These are phyloP conservation scores for Nomada ruficornis DNA, from an alignment of 2,888 invertebrate genomes.

Conservation along the genomic window DNA sequence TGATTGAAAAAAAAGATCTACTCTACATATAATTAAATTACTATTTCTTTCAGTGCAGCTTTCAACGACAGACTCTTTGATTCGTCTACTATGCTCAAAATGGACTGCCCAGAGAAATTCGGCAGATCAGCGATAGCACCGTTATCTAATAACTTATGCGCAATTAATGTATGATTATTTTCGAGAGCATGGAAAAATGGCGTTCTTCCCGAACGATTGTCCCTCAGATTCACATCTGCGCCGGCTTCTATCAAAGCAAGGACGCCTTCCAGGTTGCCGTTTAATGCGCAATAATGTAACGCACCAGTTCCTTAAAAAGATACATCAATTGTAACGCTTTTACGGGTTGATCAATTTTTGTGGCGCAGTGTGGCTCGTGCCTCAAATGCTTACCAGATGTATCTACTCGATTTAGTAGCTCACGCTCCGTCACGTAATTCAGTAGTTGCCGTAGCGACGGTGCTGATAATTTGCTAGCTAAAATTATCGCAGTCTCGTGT, in stretches of 20 bases:
- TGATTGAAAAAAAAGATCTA: too few relatives aligned
- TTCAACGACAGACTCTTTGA: slow-evolving; percentile 68
- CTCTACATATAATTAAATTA: slow-evolving; percentile 29
- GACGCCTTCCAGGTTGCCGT: slow-evolving; percentile 71
- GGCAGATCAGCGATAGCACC: slow-evolving; percentile 74
- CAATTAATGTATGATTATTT: slow-evolving; percentile 66
- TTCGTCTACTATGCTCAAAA: slow-evolving; percentile 72
- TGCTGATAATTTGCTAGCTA: slow-evolving; percentile 75
- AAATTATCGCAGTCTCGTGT: slow-evolving; percentile 77
- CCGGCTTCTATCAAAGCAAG: slow-evolving; percentile 68
- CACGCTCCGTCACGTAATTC: slow-evolving; percentile 46
- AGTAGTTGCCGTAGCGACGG: slow-evolving; percentile 70
- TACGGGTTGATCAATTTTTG: not conserved
- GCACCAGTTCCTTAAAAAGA: slow-evolving; percentile 75
- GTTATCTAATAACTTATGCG: slow-evolving; percentile 66
- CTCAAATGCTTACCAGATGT: slow-evolving; percentile 67
- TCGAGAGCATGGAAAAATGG: slow-evolving; percentile 80
- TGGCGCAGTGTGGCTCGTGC: not conserved
- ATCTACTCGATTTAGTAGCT: slow-evolving; percentile 70
- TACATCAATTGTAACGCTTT: not conserved
- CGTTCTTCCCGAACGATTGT: slow-evolving; percentile 79
- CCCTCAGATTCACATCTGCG: slow-evolving; percentile 76
- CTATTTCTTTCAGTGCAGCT: slow-evolving; percentile 54
- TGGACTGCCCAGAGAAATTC: slow-evolving; percentile 77
- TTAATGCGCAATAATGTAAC: slow-evolving; percentile 78